These are phyloP conservation scores for Egretta garzetta DNA, from an alignment of 2,113 vertebrate genomes.

Conservation along the genomic window DNA sequence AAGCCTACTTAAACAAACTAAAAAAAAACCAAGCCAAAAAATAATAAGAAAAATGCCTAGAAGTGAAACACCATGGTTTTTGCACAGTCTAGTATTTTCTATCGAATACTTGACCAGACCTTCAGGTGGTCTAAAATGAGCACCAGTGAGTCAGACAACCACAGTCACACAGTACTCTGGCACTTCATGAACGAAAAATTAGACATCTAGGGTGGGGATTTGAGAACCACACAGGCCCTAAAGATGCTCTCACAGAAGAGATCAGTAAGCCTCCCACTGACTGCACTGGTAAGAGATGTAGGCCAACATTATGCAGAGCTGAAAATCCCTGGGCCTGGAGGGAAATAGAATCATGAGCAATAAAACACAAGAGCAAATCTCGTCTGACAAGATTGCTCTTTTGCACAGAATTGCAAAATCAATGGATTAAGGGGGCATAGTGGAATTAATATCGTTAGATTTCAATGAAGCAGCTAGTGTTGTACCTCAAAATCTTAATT, in stretches of 20 bases:
- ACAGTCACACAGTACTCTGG: accelerated
- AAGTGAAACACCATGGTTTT: neutral
- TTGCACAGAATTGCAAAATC: neutral
- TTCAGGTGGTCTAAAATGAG: neutral
- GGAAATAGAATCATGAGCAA: neutral
- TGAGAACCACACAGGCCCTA: neutral
- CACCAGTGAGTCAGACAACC: neutral
- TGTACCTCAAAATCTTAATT: neutral
- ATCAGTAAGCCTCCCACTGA: neutral
- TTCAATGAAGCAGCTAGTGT: neutral
- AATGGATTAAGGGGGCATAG: neutral
- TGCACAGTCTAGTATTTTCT: neutral
- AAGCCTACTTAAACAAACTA: neutral
- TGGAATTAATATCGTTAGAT: neutral
- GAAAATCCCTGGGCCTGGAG: neutral
- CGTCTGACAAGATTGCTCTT: neutral
- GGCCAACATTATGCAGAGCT: neutral
- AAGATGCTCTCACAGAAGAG: neutral
- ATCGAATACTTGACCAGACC: neutral
- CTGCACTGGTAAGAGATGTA: neutral
- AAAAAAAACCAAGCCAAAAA: neutral
- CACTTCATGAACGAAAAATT: neutral
- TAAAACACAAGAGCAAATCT: neutral
- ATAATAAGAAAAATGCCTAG: neutral
- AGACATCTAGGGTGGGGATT: neutral